Evolutionary conservation across 2,797 vertebrate species (phyloP).

Genomic region (Sorex maritimensis): DNA sequence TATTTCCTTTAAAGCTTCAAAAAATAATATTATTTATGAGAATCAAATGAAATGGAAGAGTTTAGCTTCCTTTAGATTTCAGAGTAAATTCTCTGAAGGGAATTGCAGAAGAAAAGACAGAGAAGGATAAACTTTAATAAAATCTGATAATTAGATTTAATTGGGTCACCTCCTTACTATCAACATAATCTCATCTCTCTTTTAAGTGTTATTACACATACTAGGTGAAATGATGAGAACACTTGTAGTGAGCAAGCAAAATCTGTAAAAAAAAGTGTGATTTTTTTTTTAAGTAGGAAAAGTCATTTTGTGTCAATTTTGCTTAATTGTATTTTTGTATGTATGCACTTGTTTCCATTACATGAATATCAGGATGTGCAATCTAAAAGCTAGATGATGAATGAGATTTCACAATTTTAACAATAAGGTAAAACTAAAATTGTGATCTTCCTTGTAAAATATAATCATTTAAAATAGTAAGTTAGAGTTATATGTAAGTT

Average conservation of each 20-base stretch:
- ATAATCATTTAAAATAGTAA: slow-evolving; percentile 36
- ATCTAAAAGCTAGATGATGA: neutral
- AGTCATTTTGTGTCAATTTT: neutral
- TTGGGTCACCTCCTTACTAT: slow-evolving; percentile 54
- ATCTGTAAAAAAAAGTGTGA: slow-evolving; percentile 40
- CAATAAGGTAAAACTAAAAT: slow-evolving; percentile 32
- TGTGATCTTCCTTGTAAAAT: neutral
- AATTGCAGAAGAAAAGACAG: slow-evolving; percentile 9
- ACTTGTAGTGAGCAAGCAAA: slow-evolving; percentile 39
- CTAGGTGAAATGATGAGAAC: slow-evolving; percentile 47
- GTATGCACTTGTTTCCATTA: neutral
- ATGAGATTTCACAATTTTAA: neutral
- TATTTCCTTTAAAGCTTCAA: slow-evolving; percentile 57
- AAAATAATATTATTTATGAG: slow-evolving; percentile 64
- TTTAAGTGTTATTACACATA: slow-evolving; percentile 43
- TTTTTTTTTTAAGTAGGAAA: neutral
- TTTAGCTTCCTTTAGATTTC: slow-evolving; percentile 50
- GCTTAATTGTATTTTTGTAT: slow-evolving; percentile 5
- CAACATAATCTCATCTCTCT: slow-evolving; percentile 30
- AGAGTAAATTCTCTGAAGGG: slow-evolving; percentile 52
- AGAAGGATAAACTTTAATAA: slow-evolving; percentile 58
- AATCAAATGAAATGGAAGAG: neutral
- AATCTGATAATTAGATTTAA: slow-evolving; percentile 76
- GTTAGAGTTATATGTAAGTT: neutral
- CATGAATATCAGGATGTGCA: slow-evolving; percentile 14